phyloP scores from a whole-genome alignment of 2,113 vertebrate species.

The Phalacrocorax pelagicus region DNA sequence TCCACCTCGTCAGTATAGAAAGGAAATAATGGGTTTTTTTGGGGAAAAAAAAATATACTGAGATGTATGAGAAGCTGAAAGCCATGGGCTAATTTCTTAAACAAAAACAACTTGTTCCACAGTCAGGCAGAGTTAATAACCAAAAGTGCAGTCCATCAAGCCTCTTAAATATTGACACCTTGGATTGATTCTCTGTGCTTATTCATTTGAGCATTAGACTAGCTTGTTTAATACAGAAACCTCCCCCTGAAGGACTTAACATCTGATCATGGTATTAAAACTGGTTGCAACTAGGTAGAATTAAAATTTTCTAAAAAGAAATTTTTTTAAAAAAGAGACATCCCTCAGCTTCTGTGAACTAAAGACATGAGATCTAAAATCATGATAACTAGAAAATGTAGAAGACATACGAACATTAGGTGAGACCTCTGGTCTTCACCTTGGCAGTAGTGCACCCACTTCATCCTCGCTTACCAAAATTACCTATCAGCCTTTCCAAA shows the following conservation, averaged over 20 bases:
- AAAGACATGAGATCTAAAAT: neutral
- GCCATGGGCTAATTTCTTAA: neutral
- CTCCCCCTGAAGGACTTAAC: neutral
- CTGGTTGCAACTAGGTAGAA: neutral
- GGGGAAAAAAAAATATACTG: fast-evolving
- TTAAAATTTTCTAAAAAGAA: neutral
- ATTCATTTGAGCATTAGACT: neutral
- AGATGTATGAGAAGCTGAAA: neutral
- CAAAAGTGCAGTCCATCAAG: neutral
- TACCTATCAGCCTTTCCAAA: neutral
- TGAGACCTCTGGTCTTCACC: neutral
- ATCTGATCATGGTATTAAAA: neutral
- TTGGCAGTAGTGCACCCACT: neutral
- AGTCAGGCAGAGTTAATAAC: neutral
- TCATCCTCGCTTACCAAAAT: neutral
- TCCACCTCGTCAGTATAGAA: neutral
- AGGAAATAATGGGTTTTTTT: neutral
- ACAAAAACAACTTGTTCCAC: neutral
- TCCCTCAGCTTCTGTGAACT: neutral
- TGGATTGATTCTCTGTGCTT: neutral
- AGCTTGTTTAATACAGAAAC: neutral
- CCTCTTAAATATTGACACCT: neutral
- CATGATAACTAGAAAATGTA: neutral
- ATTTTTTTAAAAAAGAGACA: neutral
- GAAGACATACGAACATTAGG: neutral